Conservation (phyloP, 1,140 invertebrate species). For the Octopus bimaculoides region DNA sequence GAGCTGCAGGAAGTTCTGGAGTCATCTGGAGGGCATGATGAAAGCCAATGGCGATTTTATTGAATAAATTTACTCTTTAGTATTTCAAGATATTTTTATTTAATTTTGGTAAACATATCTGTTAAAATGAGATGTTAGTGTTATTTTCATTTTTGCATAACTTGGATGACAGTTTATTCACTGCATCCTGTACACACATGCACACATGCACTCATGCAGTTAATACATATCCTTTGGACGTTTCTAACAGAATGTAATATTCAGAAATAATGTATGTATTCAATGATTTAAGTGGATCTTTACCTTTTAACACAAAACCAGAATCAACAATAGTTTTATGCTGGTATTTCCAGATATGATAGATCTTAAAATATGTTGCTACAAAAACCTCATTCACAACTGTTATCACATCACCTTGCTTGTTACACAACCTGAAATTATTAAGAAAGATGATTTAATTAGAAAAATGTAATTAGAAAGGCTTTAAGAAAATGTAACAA, state of each 20-base stretch:
- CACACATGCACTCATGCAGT: neutral
- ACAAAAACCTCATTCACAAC: neutral
- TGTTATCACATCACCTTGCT: neutral
- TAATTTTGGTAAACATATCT: no score
- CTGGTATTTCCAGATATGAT: neutral
- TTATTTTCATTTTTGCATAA: neutral
- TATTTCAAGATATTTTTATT: no score
- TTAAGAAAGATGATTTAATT: no score
- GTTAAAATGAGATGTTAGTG: no score
- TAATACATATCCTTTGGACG: neutral
- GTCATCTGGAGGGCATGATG: no score
- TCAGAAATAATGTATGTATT: neutral
- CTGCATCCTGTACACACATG: neutral
- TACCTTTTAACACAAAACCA: neutral
- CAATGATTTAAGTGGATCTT: neutral
- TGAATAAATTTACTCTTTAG: no score
- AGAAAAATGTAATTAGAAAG: no score
- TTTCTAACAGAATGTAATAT: neutral
- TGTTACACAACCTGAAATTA: neutral
- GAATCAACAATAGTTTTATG: neutral
- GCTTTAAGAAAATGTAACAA: no score
- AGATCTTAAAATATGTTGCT: neutral
- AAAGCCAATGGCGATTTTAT: no score
- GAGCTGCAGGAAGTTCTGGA: no score
- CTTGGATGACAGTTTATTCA: neutral